Percentiles rank a stretch among this genome's conserved stretches.
These are phyloP conservation scores for Phrynosoma blainvillii DNA, from an alignment of 2,113 vertebrate genomes.

Conservation along the genomic window DNA sequence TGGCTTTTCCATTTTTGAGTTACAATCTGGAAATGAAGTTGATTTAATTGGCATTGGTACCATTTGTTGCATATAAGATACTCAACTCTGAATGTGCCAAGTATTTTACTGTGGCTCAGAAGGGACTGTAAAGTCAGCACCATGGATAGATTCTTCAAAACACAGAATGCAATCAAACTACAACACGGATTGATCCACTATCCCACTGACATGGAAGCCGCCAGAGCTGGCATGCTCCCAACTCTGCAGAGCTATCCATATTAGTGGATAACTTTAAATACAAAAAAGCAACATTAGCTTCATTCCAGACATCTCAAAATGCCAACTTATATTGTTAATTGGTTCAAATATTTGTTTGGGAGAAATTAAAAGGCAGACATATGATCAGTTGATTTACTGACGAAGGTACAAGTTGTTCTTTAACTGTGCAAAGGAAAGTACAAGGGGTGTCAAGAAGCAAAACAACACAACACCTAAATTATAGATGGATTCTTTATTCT, in stretches of 20 bases:
- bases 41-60: no score
- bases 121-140: no score
- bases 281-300: not conserved
- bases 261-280: not conserved
- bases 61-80: no score
- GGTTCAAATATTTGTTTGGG: not conserved
- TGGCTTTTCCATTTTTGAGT: no score
- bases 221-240: not conserved
- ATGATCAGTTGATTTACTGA: not conserved
- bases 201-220: no score
- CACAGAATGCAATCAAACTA: no score
- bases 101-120: no score
- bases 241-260: not conserved
- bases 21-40: no score
- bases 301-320: not conserved
- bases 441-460: not conserved
- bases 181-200: no score
- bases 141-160: no score
- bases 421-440: not conserved
- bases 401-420: not conserved
- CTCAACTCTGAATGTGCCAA: no score
- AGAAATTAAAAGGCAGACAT: constrained; percentile 1
- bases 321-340: not conserved
- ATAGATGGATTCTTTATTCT: not conserved
- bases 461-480: not conserved